Conservation (phyloP, 2,797 vertebrate genomes). For the Clarias laeviceps region DNA sequence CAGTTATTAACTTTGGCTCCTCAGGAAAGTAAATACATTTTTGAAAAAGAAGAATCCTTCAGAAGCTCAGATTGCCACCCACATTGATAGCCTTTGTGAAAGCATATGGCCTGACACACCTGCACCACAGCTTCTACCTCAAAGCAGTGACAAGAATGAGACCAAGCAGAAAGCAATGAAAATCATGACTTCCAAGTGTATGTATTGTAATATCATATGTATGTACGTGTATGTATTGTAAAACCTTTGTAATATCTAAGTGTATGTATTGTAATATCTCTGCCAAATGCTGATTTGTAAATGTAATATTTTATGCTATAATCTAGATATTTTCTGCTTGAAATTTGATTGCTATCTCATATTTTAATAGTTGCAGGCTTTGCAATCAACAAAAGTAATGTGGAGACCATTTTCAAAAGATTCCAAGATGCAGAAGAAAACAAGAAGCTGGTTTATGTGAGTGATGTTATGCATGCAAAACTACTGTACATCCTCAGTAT, state of each 20-base stretch:
- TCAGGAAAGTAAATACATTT: conserved; percentile 74
- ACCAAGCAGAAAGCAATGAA: conserved; percentile 69
- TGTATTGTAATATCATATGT: neutral
- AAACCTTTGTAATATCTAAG: too few relatives aligned
- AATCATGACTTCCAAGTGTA: conserved; percentile 74
- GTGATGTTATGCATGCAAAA: conserved; percentile 47
- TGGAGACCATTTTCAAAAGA: conserved; percentile 73
- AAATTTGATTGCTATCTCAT: neutral
- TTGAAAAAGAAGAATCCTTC: conserved; percentile 72
- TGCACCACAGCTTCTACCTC: conserved; percentile 30
- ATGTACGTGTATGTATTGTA: too few relatives aligned
- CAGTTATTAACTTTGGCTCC: neutral
- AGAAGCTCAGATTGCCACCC: conserved; percentile 68
- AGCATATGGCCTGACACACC: conserved; percentile 69
- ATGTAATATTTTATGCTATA: neutral
- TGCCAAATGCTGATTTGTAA: too few relatives aligned
- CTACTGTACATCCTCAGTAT: neutral
- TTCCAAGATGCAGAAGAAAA: conserved; percentile 77
- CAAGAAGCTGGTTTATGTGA: conserved; percentile 78
- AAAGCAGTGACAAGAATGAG: conserved; percentile 64
- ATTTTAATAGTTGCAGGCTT: conserved; percentile 66
- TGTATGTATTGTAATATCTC: too few relatives aligned
- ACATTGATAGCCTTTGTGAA: conserved; percentile 68
- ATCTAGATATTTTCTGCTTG: neutral
- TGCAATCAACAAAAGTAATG: conserved; percentile 69